Conservation (phyloP, 2,888 invertebrate species). For the Luperina testacea region DNA sequence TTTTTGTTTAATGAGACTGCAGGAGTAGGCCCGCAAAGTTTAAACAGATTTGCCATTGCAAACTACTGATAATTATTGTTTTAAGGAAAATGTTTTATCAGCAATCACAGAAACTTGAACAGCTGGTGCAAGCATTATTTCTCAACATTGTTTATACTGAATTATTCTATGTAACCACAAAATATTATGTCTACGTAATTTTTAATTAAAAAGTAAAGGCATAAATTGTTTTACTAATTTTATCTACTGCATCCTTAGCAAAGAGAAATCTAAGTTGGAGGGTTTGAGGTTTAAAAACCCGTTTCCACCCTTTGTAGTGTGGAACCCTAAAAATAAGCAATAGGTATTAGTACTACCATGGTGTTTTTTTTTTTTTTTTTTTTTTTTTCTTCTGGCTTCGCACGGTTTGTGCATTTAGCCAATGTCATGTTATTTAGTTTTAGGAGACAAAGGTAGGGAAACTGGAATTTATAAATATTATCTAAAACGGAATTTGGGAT, state of each 20-base stretch:
- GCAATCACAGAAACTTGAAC: slow-evolving; percentile 77
- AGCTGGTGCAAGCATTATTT: slow-evolving; percentile 84
- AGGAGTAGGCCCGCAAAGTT: slow-evolving; percentile 74
- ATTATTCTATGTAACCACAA: slow-evolving; percentile 89
- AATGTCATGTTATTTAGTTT: too few species aligned
- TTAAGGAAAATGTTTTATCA: slow-evolving; percentile 82
- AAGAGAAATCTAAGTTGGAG: background rate
- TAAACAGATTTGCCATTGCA: slow-evolving; percentile 74
- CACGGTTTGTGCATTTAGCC: too few species aligned
- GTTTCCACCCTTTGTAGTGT: background rate
- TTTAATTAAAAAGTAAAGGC: slow-evolving; percentile 87
- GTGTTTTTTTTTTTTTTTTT: too few species aligned
- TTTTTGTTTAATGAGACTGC: slow-evolving; percentile 79
- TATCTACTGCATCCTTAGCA: background rate
- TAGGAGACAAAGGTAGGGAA: too few species aligned
- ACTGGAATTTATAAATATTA: too few species aligned
- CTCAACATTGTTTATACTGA: slow-evolving; percentile 88
- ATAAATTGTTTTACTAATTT: slow-evolving; percentile 67
- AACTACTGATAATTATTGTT: slow-evolving; percentile 76
- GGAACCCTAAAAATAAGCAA: background rate
- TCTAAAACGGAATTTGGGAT: too few species aligned
- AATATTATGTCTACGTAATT: slow-evolving; percentile 90
- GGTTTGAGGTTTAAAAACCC: background rate
- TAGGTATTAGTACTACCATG: background rate
- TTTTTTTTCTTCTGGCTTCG: too few species aligned